phyloP scores from a whole-genome alignment of 2,113 vertebrate species.

The Grammomys dolichurus region DNA sequence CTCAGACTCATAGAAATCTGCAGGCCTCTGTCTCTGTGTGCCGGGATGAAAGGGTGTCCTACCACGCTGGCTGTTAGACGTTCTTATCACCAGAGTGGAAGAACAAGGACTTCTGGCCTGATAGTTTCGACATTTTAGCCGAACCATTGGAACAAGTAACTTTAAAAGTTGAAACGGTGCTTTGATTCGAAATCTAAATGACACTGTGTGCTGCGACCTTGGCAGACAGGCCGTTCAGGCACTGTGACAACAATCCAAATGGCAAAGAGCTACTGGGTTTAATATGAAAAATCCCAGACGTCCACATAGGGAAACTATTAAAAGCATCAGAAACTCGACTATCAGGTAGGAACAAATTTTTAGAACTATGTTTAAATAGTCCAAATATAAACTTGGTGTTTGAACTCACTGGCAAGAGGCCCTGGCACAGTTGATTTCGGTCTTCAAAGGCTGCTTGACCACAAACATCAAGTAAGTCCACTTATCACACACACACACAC shows the following conservation, averaged over 20 bases:
- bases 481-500: background rate
- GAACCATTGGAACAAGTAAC: slow-evolving; percentile 73
- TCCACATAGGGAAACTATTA: slow-evolving; percentile 54
- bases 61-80: background rate
- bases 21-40: background rate
- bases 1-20: background rate
- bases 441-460: slow-evolving; percentile 42
- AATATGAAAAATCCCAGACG: slow-evolving; percentile 70
- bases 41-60: no score
- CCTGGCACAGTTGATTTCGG: slow-evolving; percentile 1
- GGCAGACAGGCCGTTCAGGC: slow-evolving; percentile 69
- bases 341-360: slow-evolving; percentile 52
- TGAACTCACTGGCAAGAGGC: slow-evolving; percentile 46
- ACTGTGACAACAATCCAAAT: slow-evolving; percentile 79
- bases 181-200: slow-evolving; percentile 79
- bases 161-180: slow-evolving; percentile 78
- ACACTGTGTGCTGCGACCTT: slow-evolving; percentile 78
- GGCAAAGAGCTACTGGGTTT: slow-evolving; percentile 72
- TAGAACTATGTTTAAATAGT: slow-evolving; percentile 60
- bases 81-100: slow-evolving; percentile 39
- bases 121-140: slow-evolving; percentile 76
- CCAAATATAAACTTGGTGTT: slow-evolving; percentile 60
- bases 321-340: slow-evolving; percentile 74
- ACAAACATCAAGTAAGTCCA: slow-evolving; percentile 62
- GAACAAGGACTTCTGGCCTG: background rate